phyloP scores from a whole-genome alignment of 2,888 invertebrate species.

The Strigamia maritima region DNA sequence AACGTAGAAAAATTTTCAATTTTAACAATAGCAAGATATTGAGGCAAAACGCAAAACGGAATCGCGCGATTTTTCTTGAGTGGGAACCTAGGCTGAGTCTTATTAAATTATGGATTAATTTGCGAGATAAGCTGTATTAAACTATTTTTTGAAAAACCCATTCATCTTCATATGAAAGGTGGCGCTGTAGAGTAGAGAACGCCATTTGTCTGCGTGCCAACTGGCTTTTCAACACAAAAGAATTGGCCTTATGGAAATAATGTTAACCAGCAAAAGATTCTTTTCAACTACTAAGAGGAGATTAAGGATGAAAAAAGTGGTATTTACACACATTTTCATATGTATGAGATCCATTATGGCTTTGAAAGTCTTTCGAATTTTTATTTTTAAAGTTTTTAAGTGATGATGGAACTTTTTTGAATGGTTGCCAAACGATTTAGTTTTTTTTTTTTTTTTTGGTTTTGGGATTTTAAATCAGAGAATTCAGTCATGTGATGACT shows the following conservation, averaged over 20 bases:
- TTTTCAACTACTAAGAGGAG: neutral
- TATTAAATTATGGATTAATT: conserved; percentile 10
- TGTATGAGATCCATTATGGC: conserved; percentile 17
- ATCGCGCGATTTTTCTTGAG: too few relatives aligned
- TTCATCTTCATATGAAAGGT: neutral
- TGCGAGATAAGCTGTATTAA: neutral
- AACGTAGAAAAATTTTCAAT: too few relatives aligned
- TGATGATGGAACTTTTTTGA: neutral
- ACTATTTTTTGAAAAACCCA: neutral
- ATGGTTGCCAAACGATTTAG: neutral
- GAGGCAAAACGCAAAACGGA: too few relatives aligned
- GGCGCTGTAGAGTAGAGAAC: neutral
- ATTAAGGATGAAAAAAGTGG: neutral
- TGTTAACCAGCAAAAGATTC: neutral
- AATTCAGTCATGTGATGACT: neutral
- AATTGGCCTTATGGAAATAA: neutral
- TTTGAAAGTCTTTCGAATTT: neutral
- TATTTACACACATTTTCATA: conserved; percentile 13
- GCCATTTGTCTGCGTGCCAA: neutral
- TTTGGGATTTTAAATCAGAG: neutral
- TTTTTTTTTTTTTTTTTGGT: conserved; percentile 3
- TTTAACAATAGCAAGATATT: too few relatives aligned
- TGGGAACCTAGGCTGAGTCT: neutral
- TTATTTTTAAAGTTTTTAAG: neutral
- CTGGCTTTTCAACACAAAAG: neutral